Base-by-base conservation (phyloP, 2,888 invertebrate genomes). In the Actias luna region DNA sequence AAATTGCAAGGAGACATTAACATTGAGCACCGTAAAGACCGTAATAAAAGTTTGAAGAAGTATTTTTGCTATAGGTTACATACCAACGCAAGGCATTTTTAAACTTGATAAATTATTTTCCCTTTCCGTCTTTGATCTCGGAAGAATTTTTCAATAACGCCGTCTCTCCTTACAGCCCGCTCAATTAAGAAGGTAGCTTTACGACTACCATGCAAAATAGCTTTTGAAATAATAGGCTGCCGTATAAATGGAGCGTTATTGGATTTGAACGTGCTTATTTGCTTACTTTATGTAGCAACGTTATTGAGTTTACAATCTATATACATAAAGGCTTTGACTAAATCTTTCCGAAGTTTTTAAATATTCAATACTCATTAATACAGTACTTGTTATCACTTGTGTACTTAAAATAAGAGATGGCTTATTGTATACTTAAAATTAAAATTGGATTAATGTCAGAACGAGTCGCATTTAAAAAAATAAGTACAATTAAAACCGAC, bases 1-100 rank as follows among this genome's bases (percentile, higher is more conserved):
- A 82, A 84, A 83, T 74, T 76, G 71, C 67, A 71, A 71, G 73
- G 71, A 74, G 79, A 79, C 78, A 81, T 81, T 83, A 84, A 83
- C 82, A 81, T 76, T 73, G 74, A 77, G 77, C 78, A 71, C 74
- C 70, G 71, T 75, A 77, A 80, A 79, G 75, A 76, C 74, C 72
- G 79, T 79, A 80, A 83, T 84, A 85, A 85, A 85, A 82, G 78
- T 82, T 77, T 72, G 71, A 67, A 76, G 70, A 82, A 79, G 76
- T 79, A 80, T 80, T 78, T 67, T 68, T 63, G 71, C 69, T 71
- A 70, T 76, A 75, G 66, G 66, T 75, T 71, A 76, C 72, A 63
- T 69, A 68, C 61, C 64, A 69, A 59, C 61, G 59, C 64, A 69
- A n/a, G 69, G 70, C 73, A 73, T 78, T 72, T 76, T 81, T 68